phyloP scores from a whole-genome alignment of 2,888 invertebrate species.

The Melanostoma mellinum region DNA sequence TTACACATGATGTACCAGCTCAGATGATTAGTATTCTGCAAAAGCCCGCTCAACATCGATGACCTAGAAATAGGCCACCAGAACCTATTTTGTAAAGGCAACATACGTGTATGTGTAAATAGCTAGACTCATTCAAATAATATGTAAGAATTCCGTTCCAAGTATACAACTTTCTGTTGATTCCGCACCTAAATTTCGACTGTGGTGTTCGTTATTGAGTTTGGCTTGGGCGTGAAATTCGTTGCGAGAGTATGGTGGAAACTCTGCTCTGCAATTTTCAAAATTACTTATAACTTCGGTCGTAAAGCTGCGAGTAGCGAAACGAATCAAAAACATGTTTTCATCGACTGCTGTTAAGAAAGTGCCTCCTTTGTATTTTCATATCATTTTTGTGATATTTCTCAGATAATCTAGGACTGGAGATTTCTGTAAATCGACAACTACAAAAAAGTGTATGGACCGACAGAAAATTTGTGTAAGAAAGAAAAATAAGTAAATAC shows the following conservation, averaged over 20 bases:
- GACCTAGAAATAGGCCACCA: slow-evolving; percentile 43
- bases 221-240: not conserved
- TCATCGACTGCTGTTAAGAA: too few relatives aligned
- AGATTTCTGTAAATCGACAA: too few relatives aligned
- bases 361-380: too few relatives aligned
- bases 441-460: too few relatives aligned
- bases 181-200: not conserved
- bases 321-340: not conserved
- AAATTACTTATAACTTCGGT: slow-evolving; percentile 9
- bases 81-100: not conserved
- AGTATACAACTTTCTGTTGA: not conserved
- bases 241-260: slow-evolving; percentile 6
- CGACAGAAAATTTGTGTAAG: too few relatives aligned
- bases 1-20: not conserved
- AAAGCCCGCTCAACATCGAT: slow-evolving; percentile 23
- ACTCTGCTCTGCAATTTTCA: slow-evolving; percentile 30
- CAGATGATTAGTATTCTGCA: slow-evolving; percentile 35
- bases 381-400: too few relatives aligned
- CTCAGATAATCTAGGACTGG: too few relatives aligned
- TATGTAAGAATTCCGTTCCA: not conserved
- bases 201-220: slow-evolving; percentile 3
- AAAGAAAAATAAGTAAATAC: too few relatives aligned
- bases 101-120: not conserved
- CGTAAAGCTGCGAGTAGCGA: not conserved
- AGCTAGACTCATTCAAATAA: not conserved